phyloP scores from a whole-genome alignment of 64 coral and sea anemone species.

The Porites australiensis region DNA sequence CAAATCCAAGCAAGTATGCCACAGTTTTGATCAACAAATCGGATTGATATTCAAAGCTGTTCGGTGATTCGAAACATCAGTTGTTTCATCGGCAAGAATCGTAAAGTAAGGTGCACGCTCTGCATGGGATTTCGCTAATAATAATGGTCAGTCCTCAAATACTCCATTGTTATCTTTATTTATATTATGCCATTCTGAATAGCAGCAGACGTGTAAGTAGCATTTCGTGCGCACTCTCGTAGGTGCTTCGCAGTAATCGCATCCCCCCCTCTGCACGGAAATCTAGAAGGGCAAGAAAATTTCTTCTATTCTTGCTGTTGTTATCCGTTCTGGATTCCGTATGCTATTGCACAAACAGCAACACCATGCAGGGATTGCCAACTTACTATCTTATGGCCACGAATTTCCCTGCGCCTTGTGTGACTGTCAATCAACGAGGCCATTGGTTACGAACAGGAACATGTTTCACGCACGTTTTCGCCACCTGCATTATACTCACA shows the following conservation, averaged over 20 bases:
- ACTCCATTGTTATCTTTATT: conserved; percentile 44
- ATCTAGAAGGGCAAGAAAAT: conserved; percentile 58
- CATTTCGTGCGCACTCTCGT: conserved; percentile 52
- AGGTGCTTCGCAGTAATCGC: conserved; percentile 48
- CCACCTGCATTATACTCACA: too few species aligned
- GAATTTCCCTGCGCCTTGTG: too few species aligned
- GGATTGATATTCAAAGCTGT: too few species aligned
- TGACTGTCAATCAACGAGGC: too few species aligned
- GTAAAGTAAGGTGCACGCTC: conserved; percentile 55
- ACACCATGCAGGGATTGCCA: too few species aligned
- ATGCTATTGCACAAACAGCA: too few species aligned
- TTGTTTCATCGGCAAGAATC: too few species aligned
- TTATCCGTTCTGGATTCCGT: conserved; percentile 26
- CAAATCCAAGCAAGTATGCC: conserved; percentile 67
- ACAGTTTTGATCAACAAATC: conserved; percentile 58
- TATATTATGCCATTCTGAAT: conserved; percentile 67
- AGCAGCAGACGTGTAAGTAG: conserved; percentile 51
- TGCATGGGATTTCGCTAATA: conserved; percentile 45
- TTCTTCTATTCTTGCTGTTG: conserved; percentile 44
- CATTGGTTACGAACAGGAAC: too few species aligned
- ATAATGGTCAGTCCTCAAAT: conserved; percentile 54
- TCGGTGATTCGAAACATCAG: too few species aligned
- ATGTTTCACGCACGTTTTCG: too few species aligned
- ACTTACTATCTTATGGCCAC: too few species aligned
- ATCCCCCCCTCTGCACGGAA: conserved; percentile 60